phyloP scores from a whole-genome alignment of 2,113 vertebrate species.

The Cepphus grylle region DNA sequence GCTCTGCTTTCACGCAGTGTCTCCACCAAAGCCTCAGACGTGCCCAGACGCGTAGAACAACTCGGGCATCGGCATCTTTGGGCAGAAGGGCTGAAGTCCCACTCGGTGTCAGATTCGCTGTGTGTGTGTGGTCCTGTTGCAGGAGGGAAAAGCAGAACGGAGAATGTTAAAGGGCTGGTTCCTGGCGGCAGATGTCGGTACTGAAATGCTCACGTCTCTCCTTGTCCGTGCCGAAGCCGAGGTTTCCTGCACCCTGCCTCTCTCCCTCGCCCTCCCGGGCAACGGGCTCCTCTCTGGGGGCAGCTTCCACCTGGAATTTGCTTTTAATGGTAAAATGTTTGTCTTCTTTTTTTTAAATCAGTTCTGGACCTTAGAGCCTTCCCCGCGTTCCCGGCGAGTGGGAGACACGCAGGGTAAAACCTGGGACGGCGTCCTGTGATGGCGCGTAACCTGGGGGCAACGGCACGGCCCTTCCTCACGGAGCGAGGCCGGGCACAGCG shows the following conservation, averaged over 20 bases:
- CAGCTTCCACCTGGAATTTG: not conserved
- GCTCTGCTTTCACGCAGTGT: not conserved
- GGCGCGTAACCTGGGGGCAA: not conserved
- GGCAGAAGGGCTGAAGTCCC: not conserved
- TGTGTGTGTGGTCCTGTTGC: not conserved
- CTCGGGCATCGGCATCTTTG: not conserved
- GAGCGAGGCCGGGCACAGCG: not conserved
- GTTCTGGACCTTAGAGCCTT: not conserved
- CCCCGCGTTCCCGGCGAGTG: not conserved
- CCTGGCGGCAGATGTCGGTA: rapidly evolving
- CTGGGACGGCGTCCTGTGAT: not conserved
- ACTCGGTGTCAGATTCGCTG: not conserved
- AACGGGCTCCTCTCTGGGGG: not conserved
- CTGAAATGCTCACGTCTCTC: not conserved
- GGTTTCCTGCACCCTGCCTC: not conserved
- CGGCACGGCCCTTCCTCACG: rapidly evolving
- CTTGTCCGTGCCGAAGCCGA: rapidly evolving
- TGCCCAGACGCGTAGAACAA: not conserved
- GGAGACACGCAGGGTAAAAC: not conserved
- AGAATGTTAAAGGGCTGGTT: not conserved
- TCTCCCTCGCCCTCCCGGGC: not conserved
- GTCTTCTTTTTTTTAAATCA: not conserved
- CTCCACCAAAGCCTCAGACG: not conserved
- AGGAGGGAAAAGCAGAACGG: not conserved
- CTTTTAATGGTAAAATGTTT: not conserved